Percentiles rank a stretch among this genome's conserved stretches.
These are phyloP conservation scores for Nomada flava DNA, from an alignment of 2,888 invertebrate species.

Conservation along the genomic window DNA sequence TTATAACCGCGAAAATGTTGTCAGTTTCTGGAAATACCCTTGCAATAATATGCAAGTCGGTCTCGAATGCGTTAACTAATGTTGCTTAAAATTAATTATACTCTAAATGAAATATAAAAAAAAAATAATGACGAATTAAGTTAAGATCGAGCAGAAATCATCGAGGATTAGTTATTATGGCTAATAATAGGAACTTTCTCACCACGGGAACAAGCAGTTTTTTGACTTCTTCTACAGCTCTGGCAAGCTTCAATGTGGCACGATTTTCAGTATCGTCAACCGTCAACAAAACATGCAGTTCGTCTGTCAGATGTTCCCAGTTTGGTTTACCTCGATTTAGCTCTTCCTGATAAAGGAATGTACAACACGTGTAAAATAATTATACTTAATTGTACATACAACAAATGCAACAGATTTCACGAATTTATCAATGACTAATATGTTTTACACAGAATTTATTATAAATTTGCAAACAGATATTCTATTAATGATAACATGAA, in stretches of 20 bases:
- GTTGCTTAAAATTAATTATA: no score
- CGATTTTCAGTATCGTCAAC: conserved; percentile 99
- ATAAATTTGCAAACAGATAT: not conserved
- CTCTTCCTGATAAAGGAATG: conserved; percentile 92
- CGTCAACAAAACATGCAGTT: conserved; percentile 98
- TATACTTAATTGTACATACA: not conserved
- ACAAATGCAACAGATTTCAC: not conserved
- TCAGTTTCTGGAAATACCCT: no score
- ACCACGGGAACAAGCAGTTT: conserved; percentile 98
- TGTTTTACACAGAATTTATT: not conserved
- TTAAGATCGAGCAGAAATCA: no score
- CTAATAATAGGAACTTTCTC: conserved; percentile 81
- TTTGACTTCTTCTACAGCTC: conserved; percentile 99
- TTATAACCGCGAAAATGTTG: no score
- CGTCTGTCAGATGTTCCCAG: conserved; percentile 99
- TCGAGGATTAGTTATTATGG: conserved; percentile 12
- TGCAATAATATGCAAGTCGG: no score
- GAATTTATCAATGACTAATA: not conserved
- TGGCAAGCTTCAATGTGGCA: conserved; percentile 96
- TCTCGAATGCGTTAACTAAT: no score
- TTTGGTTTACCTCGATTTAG: conserved; percentile 99
- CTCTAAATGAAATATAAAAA: not conserved
- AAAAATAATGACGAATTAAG: not conserved
- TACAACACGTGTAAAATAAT: not conserved
- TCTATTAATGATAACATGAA: not conserved